Conservation (phyloP, 2,797 vertebrate species). For the Picus viridis region DNA sequence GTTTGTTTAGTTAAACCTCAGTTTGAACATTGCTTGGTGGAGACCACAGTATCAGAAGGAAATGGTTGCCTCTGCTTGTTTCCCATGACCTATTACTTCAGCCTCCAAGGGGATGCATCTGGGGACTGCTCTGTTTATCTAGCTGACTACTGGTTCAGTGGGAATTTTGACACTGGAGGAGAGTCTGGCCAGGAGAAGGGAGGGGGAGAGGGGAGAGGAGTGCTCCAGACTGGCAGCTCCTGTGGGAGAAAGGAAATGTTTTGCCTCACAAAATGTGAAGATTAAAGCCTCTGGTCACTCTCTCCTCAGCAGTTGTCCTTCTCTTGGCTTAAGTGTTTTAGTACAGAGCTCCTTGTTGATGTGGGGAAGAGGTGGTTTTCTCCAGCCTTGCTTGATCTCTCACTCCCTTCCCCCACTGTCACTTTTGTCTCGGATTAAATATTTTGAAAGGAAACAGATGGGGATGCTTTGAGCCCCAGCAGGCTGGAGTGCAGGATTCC, state of each 20-base stretch:
- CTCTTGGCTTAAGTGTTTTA: slow-evolving; percentile 31
- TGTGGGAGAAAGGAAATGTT: slow-evolving; percentile 44
- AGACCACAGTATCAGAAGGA: slow-evolving; percentile 48
- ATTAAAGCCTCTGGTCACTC: slow-evolving; percentile 32
- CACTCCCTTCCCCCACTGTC: slow-evolving; percentile 49
- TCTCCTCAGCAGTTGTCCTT: slow-evolving; percentile 13
- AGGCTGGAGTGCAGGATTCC: slow-evolving; percentile 22
- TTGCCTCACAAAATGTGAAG: slow-evolving; percentile 46
- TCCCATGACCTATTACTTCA: slow-evolving; percentile 66
- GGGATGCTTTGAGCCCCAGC: slow-evolving; percentile 25
- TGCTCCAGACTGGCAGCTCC: neutral
- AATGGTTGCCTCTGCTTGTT: slow-evolving; percentile 52
- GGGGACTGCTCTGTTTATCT: slow-evolving; percentile 63
- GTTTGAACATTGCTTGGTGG: neutral
- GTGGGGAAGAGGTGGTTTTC: slow-evolving; percentile 21
- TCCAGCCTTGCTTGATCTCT: slow-evolving; percentile 26
- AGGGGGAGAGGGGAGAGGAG: neutral
- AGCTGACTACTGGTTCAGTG: slow-evolving; percentile 45
- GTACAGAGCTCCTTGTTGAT: neutral
- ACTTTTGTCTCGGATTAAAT: slow-evolving; percentile 51
- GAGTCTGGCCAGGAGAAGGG: slow-evolving; percentile 30
- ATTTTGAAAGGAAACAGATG: slow-evolving; percentile 68
- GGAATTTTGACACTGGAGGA: slow-evolving; percentile 47
- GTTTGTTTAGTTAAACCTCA: slow-evolving; percentile 39
- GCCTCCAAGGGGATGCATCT: slow-evolving; percentile 54